phyloP scores from a whole-genome alignment of 1,140 invertebrate genomes.

The Hesperophylax magnus region DNA sequence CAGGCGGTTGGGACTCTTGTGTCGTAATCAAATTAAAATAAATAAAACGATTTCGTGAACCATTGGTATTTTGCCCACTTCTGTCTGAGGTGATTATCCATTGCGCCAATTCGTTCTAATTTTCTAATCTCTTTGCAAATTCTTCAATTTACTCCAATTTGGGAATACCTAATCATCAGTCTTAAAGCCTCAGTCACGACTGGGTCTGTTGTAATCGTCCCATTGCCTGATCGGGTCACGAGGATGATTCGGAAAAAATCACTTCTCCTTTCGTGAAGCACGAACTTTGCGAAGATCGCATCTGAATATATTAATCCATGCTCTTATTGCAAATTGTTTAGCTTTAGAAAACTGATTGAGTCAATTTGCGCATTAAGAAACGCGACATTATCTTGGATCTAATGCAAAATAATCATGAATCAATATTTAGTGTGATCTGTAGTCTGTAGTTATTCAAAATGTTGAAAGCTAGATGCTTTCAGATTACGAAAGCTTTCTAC shows the following conservation, averaged over 20 bases:
- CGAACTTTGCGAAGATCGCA: neutral
- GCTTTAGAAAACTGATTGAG: constrained; percentile 9
- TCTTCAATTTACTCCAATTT: neutral
- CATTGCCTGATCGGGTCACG: neutral
- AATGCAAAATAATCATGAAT: too few species aligned
- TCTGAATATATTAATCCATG: neutral
- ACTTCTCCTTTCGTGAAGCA: constrained; percentile 12
- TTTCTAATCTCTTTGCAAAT: neutral
- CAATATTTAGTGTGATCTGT: too few species aligned
- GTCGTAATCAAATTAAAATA: too few species aligned
- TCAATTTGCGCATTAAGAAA: neutral
- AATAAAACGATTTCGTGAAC: too few species aligned
- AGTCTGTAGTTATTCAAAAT: too few species aligned
- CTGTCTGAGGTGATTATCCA: too few species aligned
- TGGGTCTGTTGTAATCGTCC: neutral
- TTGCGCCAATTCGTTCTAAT: neutral
- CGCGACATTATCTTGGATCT: too few species aligned
- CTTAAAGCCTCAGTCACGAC: neutral
- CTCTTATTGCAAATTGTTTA: neutral
- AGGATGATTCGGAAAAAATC: neutral
- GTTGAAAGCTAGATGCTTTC: too few species aligned
- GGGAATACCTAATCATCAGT: neutral
- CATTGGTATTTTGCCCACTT: too few species aligned
- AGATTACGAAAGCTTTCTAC: too few species aligned
- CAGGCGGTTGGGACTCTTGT: too few species aligned